These are phyloP conservation scores for Protomyctophum bolini DNA, from an alignment of 2,113 vertebrate species.

Conservation along the genomic window DNA sequence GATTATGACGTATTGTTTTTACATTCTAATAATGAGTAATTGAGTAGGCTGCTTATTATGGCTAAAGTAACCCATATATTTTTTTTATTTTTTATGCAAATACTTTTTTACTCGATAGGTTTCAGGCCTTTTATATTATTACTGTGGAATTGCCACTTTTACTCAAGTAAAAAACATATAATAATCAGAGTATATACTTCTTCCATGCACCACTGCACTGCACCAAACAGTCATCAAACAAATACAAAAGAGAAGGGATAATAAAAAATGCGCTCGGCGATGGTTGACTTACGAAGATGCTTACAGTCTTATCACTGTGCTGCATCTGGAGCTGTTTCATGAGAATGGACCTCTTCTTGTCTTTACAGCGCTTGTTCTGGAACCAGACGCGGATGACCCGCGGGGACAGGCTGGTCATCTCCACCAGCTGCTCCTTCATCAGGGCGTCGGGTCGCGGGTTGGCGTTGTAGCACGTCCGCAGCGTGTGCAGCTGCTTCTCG, in stretches of 20 bases:
- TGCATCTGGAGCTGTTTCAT: slow-evolving; percentile 94
- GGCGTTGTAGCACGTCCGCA: slow-evolving; percentile 94
- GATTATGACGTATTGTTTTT: too few relatives aligned
- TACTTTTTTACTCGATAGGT: too few relatives aligned
- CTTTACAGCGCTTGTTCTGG: slow-evolving; percentile 98
- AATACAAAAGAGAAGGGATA: neutral
- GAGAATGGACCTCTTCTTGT: slow-evolving; percentile 93
- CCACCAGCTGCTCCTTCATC: slow-evolving; percentile 97
- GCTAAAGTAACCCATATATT: too few relatives aligned
- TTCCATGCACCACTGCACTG: too few relatives aligned
- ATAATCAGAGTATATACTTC: neutral
- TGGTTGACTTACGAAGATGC: slow-evolving; percentile 73
- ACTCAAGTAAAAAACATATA: too few relatives aligned
- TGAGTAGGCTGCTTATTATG: too few relatives aligned
- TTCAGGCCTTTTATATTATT: too few relatives aligned
- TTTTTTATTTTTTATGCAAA: too few relatives aligned
- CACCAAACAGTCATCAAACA: neutral
- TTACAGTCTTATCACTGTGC: slow-evolving; percentile 90
- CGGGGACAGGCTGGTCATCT: slow-evolving; percentile 96
- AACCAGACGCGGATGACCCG: slow-evolving; percentile 98
- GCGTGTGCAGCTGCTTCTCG: slow-evolving; percentile 93
- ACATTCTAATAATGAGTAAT: too few relatives aligned
- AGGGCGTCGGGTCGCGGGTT: slow-evolving; percentile 96
- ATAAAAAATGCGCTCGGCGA: neutral
- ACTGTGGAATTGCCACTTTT: too few relatives aligned